Evolutionary conservation across 2,797 vertebrate species (phyloP).

Genomic region (Gallinago stenura): DNA sequence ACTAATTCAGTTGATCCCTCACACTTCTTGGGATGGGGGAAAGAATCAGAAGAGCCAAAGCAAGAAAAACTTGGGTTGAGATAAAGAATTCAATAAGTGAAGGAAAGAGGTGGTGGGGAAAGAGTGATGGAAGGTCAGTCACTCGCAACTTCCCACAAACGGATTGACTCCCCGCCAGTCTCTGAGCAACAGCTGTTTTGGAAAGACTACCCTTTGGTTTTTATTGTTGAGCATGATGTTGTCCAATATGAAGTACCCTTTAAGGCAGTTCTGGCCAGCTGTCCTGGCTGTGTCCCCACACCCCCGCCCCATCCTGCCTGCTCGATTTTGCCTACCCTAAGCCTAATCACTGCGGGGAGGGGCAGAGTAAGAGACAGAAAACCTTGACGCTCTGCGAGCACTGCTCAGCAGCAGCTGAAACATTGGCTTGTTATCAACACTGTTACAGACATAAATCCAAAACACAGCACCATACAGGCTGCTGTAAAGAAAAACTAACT

Average conservation of each 20-base stretch:
- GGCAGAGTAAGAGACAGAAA: neutral
- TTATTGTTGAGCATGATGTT: neutral
- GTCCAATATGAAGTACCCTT: neutral
- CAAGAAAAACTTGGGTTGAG: neutral
- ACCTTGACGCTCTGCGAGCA: neutral
- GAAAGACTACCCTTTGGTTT: neutral
- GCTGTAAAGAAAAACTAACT: neutral
- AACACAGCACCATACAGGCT: neutral
- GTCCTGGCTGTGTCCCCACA: neutral
- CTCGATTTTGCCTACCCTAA: neutral
- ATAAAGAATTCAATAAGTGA: neutral
- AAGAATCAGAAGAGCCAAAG: neutral
- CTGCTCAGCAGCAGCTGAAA: neutral
- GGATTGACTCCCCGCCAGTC: neutral
- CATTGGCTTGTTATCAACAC: neutral
- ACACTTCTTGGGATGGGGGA: neutral
- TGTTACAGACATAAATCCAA: neutral
- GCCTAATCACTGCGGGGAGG: neutral
- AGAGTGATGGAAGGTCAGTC: neutral
- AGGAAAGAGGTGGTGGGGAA: accelerated
- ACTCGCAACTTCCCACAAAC: neutral
- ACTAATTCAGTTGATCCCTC: neutral
- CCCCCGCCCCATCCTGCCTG: neutral
- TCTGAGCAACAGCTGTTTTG: neutral
- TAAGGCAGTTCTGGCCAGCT: neutral